These are phyloP conservation scores for Cephalopachus bancanus DNA, from an alignment of 2,797 vertebrate genomes.

Conservation along the genomic window DNA sequence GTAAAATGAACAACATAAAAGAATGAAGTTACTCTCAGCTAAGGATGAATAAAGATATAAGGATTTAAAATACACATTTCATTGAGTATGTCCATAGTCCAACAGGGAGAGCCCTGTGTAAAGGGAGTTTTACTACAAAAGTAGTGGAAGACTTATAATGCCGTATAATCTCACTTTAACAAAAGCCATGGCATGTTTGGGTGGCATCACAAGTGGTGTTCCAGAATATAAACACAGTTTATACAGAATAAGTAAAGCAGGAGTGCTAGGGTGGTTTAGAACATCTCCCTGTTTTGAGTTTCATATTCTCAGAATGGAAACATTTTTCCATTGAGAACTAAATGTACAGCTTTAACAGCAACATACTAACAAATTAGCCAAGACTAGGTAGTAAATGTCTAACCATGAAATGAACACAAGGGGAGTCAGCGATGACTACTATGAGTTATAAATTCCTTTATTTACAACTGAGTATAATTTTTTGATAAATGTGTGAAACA, in stretches of 20 bases:
- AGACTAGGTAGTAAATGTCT: background rate
- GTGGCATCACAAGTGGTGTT: no score
- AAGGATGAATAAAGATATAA: background rate
- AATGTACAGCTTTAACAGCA: background rate
- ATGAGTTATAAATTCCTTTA: no score
- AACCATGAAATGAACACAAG: background rate
- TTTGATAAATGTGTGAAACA: background rate
- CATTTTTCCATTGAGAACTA: background rate
- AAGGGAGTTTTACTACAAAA: background rate
- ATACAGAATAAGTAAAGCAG: background rate
- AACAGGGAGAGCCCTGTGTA: background rate
- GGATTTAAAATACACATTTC: background rate
- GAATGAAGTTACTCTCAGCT: background rate
- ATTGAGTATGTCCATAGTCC: background rate
- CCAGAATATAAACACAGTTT: accelerated
- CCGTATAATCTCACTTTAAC: background rate
- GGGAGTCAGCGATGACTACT: background rate
- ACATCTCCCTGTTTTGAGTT: background rate
- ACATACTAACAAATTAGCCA: background rate
- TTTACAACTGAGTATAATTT: background rate
- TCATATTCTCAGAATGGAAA: background rate
- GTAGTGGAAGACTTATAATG: background rate
- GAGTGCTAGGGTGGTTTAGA: background rate
- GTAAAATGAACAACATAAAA: background rate
- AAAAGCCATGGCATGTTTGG: background rate